Base-by-base conservation (phyloP, 2,113 vertebrate species). In the Genyomyrus donnyi region DNA sequence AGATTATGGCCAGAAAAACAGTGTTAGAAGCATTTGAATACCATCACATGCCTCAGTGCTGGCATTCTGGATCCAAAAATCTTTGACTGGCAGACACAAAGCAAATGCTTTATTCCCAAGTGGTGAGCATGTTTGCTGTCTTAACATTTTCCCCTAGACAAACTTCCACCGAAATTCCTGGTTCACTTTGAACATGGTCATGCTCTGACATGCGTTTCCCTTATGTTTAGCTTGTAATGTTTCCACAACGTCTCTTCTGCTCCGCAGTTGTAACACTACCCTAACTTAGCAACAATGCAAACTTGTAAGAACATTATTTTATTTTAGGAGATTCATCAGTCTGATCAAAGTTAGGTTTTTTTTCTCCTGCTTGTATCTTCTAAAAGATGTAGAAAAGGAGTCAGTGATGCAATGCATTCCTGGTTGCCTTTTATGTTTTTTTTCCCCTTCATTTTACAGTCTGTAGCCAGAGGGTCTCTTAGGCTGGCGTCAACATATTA, bases 401-500 rank as follows among this genome's bases (percentile, higher is more conserved):
- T 91, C 85, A 91, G 48, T 93, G 92, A 95, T 77, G 87, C 91
- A 93, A 91, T 92, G 90, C 56, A 92, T 92, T 94, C 93, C 91
- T 93, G 85, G 49, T 93, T 88, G 6, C 13, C 46, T 90, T 92
- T 93, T 92, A 93, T 93, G 90, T 42, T 74, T 87, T 89, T 88
- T 89, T 6, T 17, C 91, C 66, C 88, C 86, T 31, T 31, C n/a
- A 89, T 89, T 90, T 90, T 50, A 91, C 42, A 9, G 42, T 91
- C 88, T 93, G 87, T 91, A 91, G 93, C 93, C 93, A 92, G 92
- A 89, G 92, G 92, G 85, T 91, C 91, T 93, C 92, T 94, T 92
- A 94, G 80, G 90, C 89, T 92, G 93, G 94, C 94, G 92, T 94
- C 94, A 90, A 93, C 88, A 91, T 91, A 87, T 93, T 93, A 93